Evolutionary conservation across 2,113 vertebrate genomes (phyloP), one percentile per base, ranked within the genome.

Genomic region (Limnothrissa miodon): DNA sequence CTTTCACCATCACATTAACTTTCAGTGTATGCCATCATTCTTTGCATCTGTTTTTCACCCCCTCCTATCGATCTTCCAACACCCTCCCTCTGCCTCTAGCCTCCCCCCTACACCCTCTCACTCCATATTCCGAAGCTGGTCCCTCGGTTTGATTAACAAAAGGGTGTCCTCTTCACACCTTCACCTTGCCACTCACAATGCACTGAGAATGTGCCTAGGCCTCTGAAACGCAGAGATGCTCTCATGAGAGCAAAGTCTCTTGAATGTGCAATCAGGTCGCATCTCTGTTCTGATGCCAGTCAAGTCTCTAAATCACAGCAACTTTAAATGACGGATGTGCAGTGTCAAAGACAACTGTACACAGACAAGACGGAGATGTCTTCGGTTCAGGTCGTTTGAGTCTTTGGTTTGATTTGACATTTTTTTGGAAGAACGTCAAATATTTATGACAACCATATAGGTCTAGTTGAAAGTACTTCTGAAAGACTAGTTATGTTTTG

Each of bases 101-200:
- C 62, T 13, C 62, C 13, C 62, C 8, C 46, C 9, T 17, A 1
- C n/a, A 48, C 8, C 46, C 46, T 17, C 46, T 48, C 46, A 56
- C 53, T 56, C 17, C 23, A 21, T 5, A 23, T 56, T 56, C 53
- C 23, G 53, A 62, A 25, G 23, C 59, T 1, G n/a, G n/a, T 7
- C 59, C 59, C 59, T 29, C n/a, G n/a, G 25, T 33, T 70, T 70
- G 29, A 70, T 70, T 25, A 70, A 70, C 62, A 70, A 70, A 70
- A 70, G 62, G 25, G 29, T 70, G 62, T 70, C 62, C 25, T 70
- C 62, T 70, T 29, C 62, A 70, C 62, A 29, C 9, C 62, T 10
- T 70, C 62, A 70, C 62, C 62, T 70, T 70, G 62, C n/a, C 59
- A 13, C 62, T 70, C 29, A 70, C 2, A 11, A 23, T 59, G 23